phyloP scores from a whole-genome alignment of 2,113 vertebrate species.

The Xyliphius kryptos region DNA sequence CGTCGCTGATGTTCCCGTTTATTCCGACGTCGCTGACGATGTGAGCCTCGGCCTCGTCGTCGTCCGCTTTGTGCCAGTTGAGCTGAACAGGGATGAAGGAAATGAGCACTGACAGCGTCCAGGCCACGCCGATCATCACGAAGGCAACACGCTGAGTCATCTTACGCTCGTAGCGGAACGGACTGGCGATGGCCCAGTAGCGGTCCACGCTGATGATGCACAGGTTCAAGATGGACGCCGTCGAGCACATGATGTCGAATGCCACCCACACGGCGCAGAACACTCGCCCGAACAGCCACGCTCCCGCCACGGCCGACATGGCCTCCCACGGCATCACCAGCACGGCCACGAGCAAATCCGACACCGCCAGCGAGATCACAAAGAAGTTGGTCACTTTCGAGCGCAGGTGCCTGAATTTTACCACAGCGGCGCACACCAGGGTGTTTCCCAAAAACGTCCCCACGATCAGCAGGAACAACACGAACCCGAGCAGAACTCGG shows the following conservation, averaged over 20 bases:
- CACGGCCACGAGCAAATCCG: conserved; percentile 71
- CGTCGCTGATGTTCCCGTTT: conserved; percentile 23
- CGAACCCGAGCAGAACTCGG: conserved; percentile 60
- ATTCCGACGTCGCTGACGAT: conserved; percentile 12
- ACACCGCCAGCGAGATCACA: conserved; percentile 71
- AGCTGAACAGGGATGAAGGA: conserved; percentile 75
- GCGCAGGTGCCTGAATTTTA: conserved; percentile 64
- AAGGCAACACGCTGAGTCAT: conserved; percentile 70
- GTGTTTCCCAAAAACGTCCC: conserved; percentile 69
- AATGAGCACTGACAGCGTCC: conserved; percentile 67
- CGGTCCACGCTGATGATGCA: conserved; percentile 78
- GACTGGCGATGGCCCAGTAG: conserved; percentile 76
- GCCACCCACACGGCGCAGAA: conserved; percentile 76
- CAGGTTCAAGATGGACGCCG: conserved; percentile 63
- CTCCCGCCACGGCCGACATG: conserved; percentile 60
- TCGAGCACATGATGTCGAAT: conserved; percentile 73
- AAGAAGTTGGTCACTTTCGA: conserved; percentile 76
- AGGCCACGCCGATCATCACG: conserved; percentile 65
- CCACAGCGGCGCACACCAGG: conserved; percentile 66
- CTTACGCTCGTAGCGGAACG: conserved; percentile 69
- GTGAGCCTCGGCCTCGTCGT: conserved; percentile 34
- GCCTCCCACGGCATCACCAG: conserved; percentile 79
- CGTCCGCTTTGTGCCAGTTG: conserved; percentile 66
- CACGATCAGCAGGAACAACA: conserved; percentile 68
- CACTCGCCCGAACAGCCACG: conserved; percentile 65